Conservation (phyloP, 1,140 invertebrate species). For the Eurosta solidaginis region DNA sequence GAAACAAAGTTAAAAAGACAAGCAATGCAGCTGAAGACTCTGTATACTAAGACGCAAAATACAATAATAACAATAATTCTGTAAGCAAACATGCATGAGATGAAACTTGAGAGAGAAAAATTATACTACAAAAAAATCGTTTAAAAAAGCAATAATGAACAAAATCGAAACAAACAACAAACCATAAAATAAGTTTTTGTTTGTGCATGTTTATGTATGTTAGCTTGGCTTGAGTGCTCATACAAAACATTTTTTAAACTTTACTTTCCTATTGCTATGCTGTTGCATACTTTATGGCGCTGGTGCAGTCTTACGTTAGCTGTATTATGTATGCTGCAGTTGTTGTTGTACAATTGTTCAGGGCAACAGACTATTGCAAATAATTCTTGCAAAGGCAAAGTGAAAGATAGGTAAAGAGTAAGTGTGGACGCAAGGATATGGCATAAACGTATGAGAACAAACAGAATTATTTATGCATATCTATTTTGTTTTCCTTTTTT, state of each 20-base stretch:
- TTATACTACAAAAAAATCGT: no score
- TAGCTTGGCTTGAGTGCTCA: background rate
- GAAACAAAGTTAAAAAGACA: background rate
- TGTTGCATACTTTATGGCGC: slow-evolving; percentile 26
- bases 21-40: background rate
- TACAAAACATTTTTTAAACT: slow-evolving; percentile 2
- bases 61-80: slow-evolving; percentile 19
- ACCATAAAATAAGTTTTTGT: slow-evolving; percentile 13
- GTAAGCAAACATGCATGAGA: background rate
- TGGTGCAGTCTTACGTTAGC: background rate
- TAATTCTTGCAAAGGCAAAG: no score
- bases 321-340: background rate
- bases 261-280: slow-evolving; percentile 6
- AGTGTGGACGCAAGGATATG: background rate
- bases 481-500: background rate
- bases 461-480: background rate
- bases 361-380: background rate
- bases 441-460: background rate
- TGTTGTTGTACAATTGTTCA: no score
- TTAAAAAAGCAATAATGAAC: no score
- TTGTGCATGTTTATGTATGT: background rate
- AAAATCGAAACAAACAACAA: background rate
- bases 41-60: background rate
- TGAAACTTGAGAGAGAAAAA: no score
- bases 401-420: no score